phyloP scores from a whole-genome alignment of 2,113 vertebrate genomes.

The Mesocricetus auratus region DNA sequence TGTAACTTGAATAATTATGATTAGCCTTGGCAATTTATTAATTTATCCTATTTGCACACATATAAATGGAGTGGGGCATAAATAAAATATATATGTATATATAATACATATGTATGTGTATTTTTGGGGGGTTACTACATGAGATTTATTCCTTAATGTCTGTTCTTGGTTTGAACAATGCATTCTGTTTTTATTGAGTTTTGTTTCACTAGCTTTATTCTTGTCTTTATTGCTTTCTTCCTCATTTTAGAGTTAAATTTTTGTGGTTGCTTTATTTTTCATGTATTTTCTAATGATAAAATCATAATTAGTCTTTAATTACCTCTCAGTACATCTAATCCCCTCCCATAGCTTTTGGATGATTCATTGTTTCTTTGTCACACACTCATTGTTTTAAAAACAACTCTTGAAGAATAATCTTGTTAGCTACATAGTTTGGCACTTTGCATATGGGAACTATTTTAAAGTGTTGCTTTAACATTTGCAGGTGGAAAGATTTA shows the following conservation, averaged over 20 bases:
- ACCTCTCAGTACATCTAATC: not conserved
- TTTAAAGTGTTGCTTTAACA: not conserved
- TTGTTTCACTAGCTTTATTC: slow-evolving; percentile 8
- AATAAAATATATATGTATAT: not conserved
- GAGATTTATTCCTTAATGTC: slow-evolving; percentile 19
- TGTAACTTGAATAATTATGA: slow-evolving; percentile 50
- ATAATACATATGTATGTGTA: not conserved
- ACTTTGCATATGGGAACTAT: not conserved
- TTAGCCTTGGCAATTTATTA: not conserved
- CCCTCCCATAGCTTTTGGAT: not conserved
- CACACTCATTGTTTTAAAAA: slow-evolving; percentile 13
- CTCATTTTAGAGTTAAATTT: slow-evolving; percentile 50
- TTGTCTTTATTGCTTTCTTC: not conserved
- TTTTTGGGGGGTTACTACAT: slow-evolving; percentile 12
- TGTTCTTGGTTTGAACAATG: slow-evolving; percentile 39
- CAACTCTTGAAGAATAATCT: not conserved
- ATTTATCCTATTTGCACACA: not conserved
- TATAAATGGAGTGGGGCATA: not conserved
- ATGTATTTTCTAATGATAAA: slow-evolving; percentile 14
- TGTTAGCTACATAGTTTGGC: not conserved
- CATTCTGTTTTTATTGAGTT: slow-evolving; percentile 22
- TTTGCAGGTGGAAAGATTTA: not conserved
- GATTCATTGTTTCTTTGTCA: not conserved
- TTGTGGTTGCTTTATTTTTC: slow-evolving; percentile 1
- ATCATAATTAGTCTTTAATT: not conserved